These are phyloP conservation scores for Aphidius colemani DNA, from an alignment of 2,888 invertebrate species.

Conservation along the genomic window DNA sequence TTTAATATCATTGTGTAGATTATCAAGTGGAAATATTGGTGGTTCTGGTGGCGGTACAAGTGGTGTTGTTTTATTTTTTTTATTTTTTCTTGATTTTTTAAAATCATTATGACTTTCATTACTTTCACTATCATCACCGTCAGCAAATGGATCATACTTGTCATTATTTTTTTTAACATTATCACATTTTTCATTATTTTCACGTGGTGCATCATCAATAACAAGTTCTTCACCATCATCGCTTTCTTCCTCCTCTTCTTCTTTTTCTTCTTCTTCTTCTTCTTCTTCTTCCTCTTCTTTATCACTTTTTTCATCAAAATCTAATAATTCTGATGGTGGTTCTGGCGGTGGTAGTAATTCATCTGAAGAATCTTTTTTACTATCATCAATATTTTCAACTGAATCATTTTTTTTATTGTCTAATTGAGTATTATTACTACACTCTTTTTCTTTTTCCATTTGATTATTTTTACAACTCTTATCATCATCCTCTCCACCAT, in stretches of 20 bases:
- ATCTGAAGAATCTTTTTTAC: constrained; percentile 39
- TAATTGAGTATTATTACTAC: constrained; percentile 66
- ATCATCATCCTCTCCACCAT: constrained; percentile 44
- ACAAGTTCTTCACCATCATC: constrained; percentile 52
- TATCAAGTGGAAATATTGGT: constrained; percentile 25
- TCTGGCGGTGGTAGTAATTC: constrained; percentile 59
- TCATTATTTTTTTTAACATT: constrained; percentile 35
- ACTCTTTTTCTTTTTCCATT: constrained; percentile 59
- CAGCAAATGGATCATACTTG: constrained; percentile 56
- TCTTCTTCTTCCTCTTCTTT: constrained; percentile 54
- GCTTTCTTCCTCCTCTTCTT: constrained; percentile 54
- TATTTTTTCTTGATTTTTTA: constrained; percentile 1
- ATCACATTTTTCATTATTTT: constrained; percentile 30
- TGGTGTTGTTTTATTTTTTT: constrained; percentile 21
- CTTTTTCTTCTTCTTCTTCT: constrained; percentile 53
- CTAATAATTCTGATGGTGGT: constrained; percentile 57
- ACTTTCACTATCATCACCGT: constrained; percentile 49
- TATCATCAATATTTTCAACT: constrained; percentile 50
- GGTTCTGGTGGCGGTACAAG: constrained; percentile 34
- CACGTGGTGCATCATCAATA: constrained; percentile 52
- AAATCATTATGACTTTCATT: constrained; percentile 43
- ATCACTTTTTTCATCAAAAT: constrained; percentile 55
- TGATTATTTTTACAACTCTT: constrained; percentile 39
- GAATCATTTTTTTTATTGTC: constrained; percentile 63
- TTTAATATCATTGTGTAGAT: background rate